Evolutionary conservation across 1,140 invertebrate species (phyloP), one percentile per base, ranked within the genome.

Genomic region (Sinella curviseta): DNA sequence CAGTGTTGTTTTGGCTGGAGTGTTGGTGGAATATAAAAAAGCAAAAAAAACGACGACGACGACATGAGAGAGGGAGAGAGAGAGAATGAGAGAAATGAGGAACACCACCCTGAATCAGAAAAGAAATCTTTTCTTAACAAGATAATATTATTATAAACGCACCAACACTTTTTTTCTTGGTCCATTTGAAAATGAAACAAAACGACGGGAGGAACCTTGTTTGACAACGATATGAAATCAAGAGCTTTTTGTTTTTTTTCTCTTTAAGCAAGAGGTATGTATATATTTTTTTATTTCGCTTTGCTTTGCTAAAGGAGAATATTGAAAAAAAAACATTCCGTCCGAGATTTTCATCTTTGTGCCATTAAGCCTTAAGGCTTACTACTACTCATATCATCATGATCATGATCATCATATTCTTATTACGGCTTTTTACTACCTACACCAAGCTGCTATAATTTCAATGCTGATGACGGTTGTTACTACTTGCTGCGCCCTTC

Each of bases 41-140:
- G n/a, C n/a, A 48, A 17, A 60, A 3, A 60, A 24, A 60, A 60
- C 3, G 55, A 48, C 17, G 39, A 48, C 4, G 55, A 60, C 55
- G 24, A 31, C 26, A n/a, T 17, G 65, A 70, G 65, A 12, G 14
- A 65, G 24, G 24, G 57, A n/a, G 55, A 60, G n/a, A 8, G 31
- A n/a, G 24, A 70, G 31, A 33, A 70, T 8, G 30, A 70, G 31
- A 33, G 30, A n/a, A 70, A 70, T 30, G 31, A 70, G 24, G 57
- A 70, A 70, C 65, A 70, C 65, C 65, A 70, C 65, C 65, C 65
- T 70, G 65, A 70, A 30, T 70, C 31, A 31, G 31, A 70, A 70
- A 30, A 2, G 26, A 70, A 70, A 70, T 70, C 65, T 33, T 33
- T 33, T 33, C 31, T 70, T 70, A 70, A 70, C 65, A 70, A 70